These are phyloP conservation scores for Porites lobata DNA, from an alignment of 92 coral and sea anemone species.

Conservation along the genomic window DNA sequence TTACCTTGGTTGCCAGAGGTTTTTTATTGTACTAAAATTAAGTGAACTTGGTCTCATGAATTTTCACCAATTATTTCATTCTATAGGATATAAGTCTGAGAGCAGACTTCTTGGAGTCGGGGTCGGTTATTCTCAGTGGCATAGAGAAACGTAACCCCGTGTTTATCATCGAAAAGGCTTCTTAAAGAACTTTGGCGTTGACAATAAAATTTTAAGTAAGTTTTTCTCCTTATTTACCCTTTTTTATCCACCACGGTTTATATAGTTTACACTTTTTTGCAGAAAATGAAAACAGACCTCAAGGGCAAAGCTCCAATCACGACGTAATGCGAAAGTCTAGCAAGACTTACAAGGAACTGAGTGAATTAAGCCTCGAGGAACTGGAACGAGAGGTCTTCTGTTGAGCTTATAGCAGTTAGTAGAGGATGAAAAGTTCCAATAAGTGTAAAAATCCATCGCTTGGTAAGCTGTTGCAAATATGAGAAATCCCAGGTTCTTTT, in stretches of 20 bases:
- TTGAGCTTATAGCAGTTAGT: background rate
- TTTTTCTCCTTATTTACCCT: background rate
- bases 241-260: background rate
- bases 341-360: slow-evolving; percentile 18
- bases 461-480: background rate
- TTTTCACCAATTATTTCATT: too few relatives aligned
- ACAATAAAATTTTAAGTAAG: too few relatives aligned
- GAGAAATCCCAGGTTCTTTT: background rate
- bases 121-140: too few relatives aligned
- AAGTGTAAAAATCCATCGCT: too few relatives aligned
- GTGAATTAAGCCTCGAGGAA: slow-evolving; percentile 16
- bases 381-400: slow-evolving; percentile 52
- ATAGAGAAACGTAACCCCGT: too few relatives aligned
- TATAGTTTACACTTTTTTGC: background rate
- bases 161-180: too few relatives aligned
- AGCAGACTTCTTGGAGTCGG: too few relatives aligned
- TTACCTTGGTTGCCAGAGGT: too few relatives aligned
- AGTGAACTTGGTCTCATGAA: too few relatives aligned
- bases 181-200: too few relatives aligned
- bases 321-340: slow-evolving; percentile 6
- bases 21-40: too few relatives aligned
- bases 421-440: background rate
- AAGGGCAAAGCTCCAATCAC: background rate
- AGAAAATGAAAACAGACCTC: slow-evolving; percentile 6
- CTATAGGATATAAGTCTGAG: too few relatives aligned